Evolutionary conservation across 2,888 invertebrate species (phyloP).

Genomic region (Trilocha varians): DNA sequence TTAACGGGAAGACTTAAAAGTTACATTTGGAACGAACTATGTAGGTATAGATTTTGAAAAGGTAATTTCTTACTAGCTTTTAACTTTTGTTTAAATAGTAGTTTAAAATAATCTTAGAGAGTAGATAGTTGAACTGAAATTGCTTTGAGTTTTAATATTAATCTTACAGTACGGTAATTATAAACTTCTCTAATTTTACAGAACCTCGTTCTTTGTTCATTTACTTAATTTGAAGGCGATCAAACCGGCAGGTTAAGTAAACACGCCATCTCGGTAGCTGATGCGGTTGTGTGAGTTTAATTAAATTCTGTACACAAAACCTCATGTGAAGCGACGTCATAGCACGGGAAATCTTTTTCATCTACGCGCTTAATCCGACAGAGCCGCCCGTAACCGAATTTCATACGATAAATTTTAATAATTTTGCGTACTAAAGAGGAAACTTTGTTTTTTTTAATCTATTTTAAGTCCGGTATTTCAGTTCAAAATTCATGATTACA

Average conservation of each 20-base stretch:
- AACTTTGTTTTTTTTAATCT: slow-evolving; percentile 1
- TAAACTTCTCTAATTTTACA: no score
- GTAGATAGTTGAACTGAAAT: no score
- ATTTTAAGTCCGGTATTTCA: not conserved
- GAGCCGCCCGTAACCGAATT: slow-evolving; percentile 7
- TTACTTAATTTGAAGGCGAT: not conserved
- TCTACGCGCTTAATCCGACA: slow-evolving; percentile 9
- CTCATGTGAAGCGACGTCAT: slow-evolving; percentile 23
- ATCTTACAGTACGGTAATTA: no score
- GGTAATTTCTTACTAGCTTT: no score
- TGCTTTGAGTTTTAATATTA: no score
- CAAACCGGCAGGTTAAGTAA: not conserved
- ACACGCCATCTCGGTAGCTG: not conserved
- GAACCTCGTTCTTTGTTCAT: no score
- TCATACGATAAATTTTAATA: slow-evolving; percentile 3
- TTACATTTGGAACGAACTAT: no score
- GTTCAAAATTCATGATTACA: not conserved
- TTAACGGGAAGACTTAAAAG: no score
- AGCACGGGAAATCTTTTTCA: slow-evolving; percentile 19
- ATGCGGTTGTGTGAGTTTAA: slow-evolving; percentile 22
- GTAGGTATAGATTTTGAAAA: no score
- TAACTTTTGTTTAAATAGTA: no score
- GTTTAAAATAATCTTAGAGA: no score
- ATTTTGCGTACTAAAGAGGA: not conserved
- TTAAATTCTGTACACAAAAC: slow-evolving; percentile 29